These are phyloP conservation scores for Drosophila erecta DNA, from an alignment of 1,140 invertebrate genomes.

Conservation along the genomic window DNA sequence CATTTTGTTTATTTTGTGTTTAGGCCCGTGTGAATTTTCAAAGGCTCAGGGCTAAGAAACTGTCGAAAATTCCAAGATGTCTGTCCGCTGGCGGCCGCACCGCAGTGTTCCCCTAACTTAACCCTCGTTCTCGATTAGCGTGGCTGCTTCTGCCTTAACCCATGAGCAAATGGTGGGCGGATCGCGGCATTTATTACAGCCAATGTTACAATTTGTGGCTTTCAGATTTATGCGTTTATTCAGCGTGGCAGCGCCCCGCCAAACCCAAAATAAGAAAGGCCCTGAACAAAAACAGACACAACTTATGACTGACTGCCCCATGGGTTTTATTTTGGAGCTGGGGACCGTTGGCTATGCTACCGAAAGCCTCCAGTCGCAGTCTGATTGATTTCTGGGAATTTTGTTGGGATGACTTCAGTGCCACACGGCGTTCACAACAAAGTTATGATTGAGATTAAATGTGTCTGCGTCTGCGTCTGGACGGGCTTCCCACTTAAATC, in stretches of 20 bases:
- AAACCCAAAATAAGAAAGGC: conserved; percentile 11
- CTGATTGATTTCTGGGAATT: conserved; percentile 82
- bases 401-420: conserved; percentile 41
- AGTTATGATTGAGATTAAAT: conserved; percentile 77
- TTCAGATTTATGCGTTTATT: conserved; percentile 80
- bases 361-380: conserved; percentile 59
- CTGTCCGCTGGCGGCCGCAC: conserved; percentile 12
- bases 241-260: conserved; percentile 60
- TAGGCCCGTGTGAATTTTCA: conserved; percentile 82
- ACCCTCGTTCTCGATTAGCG: conserved; percentile 68
- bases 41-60: conserved; percentile 79
- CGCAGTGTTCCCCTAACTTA: conserved; percentile 4
- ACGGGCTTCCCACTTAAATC: conserved; percentile 22
- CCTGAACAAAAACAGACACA: conserved; percentile 34
- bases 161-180: conserved; percentile 80
- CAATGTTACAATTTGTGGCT: conserved; percentile 84
- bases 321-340: conserved; percentile 13
- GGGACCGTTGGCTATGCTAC: conserved; percentile 66
- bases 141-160: conserved; percentile 51
- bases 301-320: conserved; percentile 70
- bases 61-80: conserved; percentile 76
- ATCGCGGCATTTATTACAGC: conserved; percentile 84
- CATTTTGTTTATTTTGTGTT: conserved; percentile 83
- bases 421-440: conserved; percentile 67
- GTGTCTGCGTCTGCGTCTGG: conserved; percentile 46